Evolutionary conservation across 2,888 invertebrate genomes (phyloP).

Genomic region (Platycheirus rosarum): DNA sequence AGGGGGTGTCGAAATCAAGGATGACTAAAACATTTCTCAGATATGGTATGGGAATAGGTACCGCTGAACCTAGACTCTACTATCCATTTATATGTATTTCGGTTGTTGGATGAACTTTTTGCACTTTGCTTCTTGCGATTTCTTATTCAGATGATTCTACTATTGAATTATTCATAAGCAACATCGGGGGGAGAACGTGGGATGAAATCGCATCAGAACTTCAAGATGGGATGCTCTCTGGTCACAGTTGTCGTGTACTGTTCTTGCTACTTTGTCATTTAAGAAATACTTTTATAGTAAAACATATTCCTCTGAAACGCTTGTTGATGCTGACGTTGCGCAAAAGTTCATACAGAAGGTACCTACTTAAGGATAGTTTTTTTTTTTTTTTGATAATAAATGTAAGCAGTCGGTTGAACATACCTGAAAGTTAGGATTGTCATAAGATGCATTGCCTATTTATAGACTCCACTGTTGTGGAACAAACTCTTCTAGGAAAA

Average conservation of each 20-base stretch:
- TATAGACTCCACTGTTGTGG: too few species aligned
- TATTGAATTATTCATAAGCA: slow-evolving; percentile 67
- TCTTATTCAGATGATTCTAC: slow-evolving; percentile 59
- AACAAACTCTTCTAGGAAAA: too few species aligned
- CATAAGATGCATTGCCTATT: too few species aligned
- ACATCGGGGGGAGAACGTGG: background rate
- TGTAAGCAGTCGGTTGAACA: too few species aligned
- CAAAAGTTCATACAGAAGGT: slow-evolving; percentile 3
- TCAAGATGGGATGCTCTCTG: background rate
- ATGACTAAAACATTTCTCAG: slow-evolving; percentile 34
- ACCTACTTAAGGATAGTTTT: too few species aligned
- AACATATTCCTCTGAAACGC: background rate
- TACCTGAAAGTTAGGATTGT: too few species aligned
- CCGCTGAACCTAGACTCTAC: background rate
- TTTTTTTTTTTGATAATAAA: too few species aligned
- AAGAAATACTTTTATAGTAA: slow-evolving; percentile 8
- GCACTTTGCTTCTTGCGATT: slow-evolving; percentile 51
- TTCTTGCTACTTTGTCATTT: background rate
- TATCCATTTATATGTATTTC: slow-evolving; percentile 17
- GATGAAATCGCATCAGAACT: background rate
- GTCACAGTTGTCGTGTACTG: background rate
- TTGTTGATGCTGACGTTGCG: background rate
- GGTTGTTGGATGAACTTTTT: slow-evolving; percentile 51
- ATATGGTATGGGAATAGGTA: slow-evolving; percentile 1
- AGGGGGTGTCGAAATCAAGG: background rate